phyloP scores from a whole-genome alignment of 2,797 vertebrate genomes.

The Thaleichthys pacificus region DNA sequence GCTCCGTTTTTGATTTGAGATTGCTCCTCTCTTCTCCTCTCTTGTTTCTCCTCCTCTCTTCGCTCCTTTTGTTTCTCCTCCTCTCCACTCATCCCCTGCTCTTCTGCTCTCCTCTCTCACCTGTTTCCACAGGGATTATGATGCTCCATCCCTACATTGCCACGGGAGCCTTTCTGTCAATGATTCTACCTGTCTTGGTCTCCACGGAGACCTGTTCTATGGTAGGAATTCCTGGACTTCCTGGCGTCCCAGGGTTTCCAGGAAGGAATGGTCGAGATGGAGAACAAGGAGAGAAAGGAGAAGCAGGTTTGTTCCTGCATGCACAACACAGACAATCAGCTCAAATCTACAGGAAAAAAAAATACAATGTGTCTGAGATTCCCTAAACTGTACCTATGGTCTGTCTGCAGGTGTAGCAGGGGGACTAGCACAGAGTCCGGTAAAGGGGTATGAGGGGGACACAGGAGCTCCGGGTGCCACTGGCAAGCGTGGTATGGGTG shows the following conservation, averaged over 20 bases:
- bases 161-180: constrained; percentile 19
- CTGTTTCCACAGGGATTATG: not conserved
- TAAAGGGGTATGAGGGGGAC: constrained; percentile 72
- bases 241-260: constrained; percentile 68
- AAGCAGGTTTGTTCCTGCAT: constrained; percentile 58
- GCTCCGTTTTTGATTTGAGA: too few species aligned
- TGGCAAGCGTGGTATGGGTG: constrained; percentile 75
- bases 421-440: constrained; percentile 10
- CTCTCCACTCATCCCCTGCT: not conserved
- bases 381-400: not conserved
- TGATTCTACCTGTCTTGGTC: constrained; percentile 25
- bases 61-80: not conserved
- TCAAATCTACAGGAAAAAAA: too few species aligned
- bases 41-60: not conserved
- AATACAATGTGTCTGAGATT: too few species aligned
- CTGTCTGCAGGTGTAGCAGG: constrained; percentile 66
- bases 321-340: too few species aligned
- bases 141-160: constrained; percentile 36
- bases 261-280: constrained; percentile 82
- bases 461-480: constrained; percentile 53
- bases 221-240: constrained; percentile 76
- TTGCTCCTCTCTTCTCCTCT: not conserved
- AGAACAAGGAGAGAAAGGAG: constrained; percentile 77
- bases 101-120: not conserved
- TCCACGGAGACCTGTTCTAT: constrained; percentile 36